Conservation (phyloP, 2,888 invertebrate species). For the Ypsolopha sequella region DNA sequence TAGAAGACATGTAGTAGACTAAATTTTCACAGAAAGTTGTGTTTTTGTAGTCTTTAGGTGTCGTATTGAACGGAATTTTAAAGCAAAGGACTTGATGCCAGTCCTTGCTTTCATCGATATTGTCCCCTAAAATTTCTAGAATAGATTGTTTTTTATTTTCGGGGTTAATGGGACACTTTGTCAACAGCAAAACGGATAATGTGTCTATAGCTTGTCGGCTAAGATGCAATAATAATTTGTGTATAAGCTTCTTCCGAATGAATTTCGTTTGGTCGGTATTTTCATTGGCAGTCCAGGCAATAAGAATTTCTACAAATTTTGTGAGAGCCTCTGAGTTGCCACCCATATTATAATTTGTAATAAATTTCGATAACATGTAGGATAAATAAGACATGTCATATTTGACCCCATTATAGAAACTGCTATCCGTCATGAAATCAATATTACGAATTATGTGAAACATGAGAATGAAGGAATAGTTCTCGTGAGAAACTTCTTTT, state of each 20-base stretch:
- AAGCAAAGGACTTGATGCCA: conserved; percentile 76
- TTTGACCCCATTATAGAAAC: conserved; percentile 27
- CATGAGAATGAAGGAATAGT: conserved; percentile 70
- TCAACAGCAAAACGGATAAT: conserved; percentile 68
- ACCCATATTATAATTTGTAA: conserved; percentile 66
- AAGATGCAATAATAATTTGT: conserved; percentile 64
- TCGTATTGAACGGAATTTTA: conserved; percentile 42
- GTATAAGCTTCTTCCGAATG: conserved; percentile 50
- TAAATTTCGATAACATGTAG: conserved; percentile 72
- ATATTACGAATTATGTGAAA: conserved; percentile 73
- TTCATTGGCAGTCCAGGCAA: conserved; percentile 53
- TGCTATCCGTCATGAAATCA: conserved; percentile 68
- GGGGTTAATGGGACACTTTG: conserved; percentile 54
- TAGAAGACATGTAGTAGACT: conserved; percentile 69
- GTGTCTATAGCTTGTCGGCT: conserved; percentile 72
- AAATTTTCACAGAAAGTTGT: conserved; percentile 70
- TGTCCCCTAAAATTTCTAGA: conserved; percentile 59
- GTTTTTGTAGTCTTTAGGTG: conserved; percentile 71
- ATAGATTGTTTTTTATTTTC: conserved; percentile 45
- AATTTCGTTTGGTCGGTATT: conserved; percentile 32
- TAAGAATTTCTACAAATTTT: conserved; percentile 66
- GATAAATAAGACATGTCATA: conserved; percentile 57
- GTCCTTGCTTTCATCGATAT: conserved; percentile 55
- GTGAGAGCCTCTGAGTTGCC: conserved; percentile 53
- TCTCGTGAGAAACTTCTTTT: conserved; percentile 66